These are phyloP conservation scores for Protobothrops mucrosquamatus DNA, from an alignment of 2,113 vertebrate genomes.

Conservation along the genomic window DNA sequence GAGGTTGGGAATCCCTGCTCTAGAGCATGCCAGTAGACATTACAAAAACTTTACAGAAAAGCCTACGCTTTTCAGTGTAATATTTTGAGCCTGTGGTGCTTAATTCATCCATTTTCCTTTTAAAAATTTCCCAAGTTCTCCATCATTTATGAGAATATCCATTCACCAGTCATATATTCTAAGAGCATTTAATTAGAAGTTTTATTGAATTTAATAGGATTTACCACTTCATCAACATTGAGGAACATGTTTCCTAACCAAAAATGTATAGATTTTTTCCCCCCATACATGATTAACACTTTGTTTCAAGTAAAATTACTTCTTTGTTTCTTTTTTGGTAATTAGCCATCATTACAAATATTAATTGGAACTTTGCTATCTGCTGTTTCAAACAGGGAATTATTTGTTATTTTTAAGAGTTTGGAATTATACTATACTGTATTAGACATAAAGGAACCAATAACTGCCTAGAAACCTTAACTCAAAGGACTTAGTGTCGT, in stretches of 20 bases:
- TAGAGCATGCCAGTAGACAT: not conserved
- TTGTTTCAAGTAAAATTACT: not conserved
- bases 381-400: not conserved
- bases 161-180: not conserved
- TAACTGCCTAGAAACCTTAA: not conserved
- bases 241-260: not conserved
- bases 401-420: not conserved
- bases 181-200: not conserved
- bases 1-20: not conserved
- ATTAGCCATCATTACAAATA: not conserved
- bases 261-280: not conserved
- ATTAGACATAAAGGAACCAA: not conserved
- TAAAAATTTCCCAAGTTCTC: not conserved
- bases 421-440: not conserved
- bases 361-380: not conserved
- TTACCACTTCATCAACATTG: not conserved
- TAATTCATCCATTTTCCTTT: not conserved
- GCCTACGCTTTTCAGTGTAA: not conserved
- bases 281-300: not conserved
- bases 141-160: not conserved
- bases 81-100: not conserved
- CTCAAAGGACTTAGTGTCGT: not conserved
- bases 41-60: not conserved
- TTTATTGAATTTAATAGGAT: not conserved
- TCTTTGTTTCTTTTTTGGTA: not conserved